Conservation (phyloP, 2,888 invertebrate species). For the Yponomeuta sedellus region DNA sequence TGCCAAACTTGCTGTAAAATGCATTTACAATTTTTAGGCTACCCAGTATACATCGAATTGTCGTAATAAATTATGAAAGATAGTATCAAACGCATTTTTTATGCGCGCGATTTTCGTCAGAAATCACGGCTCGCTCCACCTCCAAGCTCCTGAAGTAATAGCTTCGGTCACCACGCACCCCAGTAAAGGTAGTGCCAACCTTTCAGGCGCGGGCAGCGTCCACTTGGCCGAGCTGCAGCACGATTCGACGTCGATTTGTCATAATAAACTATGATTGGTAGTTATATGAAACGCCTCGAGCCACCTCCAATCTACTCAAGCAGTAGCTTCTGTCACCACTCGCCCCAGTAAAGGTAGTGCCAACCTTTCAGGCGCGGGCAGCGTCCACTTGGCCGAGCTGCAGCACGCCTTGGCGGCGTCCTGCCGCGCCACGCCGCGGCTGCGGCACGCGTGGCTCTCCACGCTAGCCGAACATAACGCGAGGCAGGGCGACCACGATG, state of each 20-base stretch:
- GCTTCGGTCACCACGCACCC: not conserved
- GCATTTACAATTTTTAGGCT: too few relatives aligned
- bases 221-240: slow-evolving; percentile 94
- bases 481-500: slow-evolving; percentile 89
- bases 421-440: slow-evolving; percentile 94
- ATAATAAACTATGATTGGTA: too few relatives aligned
- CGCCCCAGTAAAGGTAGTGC: not conserved
- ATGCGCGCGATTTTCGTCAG: too few relatives aligned
- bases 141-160: too few relatives aligned
- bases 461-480: slow-evolving; percentile 93
- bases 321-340: not conserved
- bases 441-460: slow-evolving; percentile 96
- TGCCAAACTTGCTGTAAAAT: too few relatives aligned
- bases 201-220: slow-evolving; percentile 89
- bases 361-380: slow-evolving; percentile 81
- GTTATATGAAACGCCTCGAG: too few relatives aligned
- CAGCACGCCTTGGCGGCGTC: slow-evolving; percentile 95
- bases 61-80: too few relatives aligned
- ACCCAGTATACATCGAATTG: too few relatives aligned
- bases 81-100: too few relatives aligned
- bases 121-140: too few relatives aligned
- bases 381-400: slow-evolving; percentile 92
- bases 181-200: not conserved
- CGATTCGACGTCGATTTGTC: too few relatives aligned
- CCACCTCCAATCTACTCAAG: too few relatives aligned